Conservation (phyloP, 30 jellyfish, hydroid and myxozoan genomes). For the Aurelia sp. region DNA sequence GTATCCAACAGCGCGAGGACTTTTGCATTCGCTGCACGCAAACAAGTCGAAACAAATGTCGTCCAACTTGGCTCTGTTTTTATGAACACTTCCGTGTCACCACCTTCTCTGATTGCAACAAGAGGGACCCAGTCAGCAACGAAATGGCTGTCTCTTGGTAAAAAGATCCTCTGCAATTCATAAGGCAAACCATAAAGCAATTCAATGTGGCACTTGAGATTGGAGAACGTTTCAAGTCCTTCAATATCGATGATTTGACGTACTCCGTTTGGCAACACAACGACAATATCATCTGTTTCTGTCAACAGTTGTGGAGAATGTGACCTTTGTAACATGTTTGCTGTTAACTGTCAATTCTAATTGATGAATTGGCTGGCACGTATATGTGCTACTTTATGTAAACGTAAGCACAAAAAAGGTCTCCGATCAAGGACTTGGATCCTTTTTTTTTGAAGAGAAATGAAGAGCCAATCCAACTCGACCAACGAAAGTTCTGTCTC, state of each 20-base stretch:
- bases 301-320: background rate
- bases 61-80: constrained; percentile 43
- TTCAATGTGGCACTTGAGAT: constrained; percentile 43
- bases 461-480: too few species aligned
- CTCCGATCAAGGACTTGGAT: too few species aligned
- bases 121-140: constrained; percentile 58
- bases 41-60: constrained; percentile 35
- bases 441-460: too few species aligned
- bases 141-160: constrained; percentile 5
- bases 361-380: constrained; percentile 1
- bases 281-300: background rate
- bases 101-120: constrained; percentile 7
- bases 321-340: constrained; percentile 12
- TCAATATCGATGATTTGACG: constrained; percentile 15
- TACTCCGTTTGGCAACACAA: constrained; percentile 61
- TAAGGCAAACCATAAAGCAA: constrained; percentile 45
- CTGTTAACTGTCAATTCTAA: background rate
- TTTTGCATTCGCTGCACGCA: constrained; percentile 19
- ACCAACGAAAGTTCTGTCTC: too few species aligned
- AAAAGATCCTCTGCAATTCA: constrained; percentile 43
- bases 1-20: constrained; percentile 20
- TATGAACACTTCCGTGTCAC: constrained; percentile 40
- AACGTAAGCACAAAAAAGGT: too few species aligned
- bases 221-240: constrained; percentile 17
- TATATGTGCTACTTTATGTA: too few species aligned